Evolutionary conservation across 1,140 invertebrate genomes (phyloP), one percentile per base, ranked within the genome.

Genomic region (Ceratoteleas bidentatus): DNA sequence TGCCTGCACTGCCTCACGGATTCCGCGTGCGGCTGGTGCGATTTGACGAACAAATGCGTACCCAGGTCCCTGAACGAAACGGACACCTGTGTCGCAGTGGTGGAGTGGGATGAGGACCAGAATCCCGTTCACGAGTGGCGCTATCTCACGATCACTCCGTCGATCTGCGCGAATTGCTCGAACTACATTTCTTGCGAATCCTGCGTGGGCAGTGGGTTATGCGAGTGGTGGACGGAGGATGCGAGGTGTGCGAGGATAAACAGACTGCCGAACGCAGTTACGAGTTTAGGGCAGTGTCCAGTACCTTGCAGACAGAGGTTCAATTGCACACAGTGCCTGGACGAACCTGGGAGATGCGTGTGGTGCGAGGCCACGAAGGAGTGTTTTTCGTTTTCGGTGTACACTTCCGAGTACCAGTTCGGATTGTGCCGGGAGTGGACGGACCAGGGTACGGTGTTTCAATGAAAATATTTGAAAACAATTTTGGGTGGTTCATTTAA

Each of bases 351-450:
- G 6, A 93, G 97, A 58, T 99, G 98, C 90, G 97, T 98, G 0
- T 99, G 98, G 98, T 99, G 98, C 87, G 96, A 98, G 85, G 95
- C 97, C 40, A 97, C 96, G 0, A 92, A 95, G 47, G 96, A 97
- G 86, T 99, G 98, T 88, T 98, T 99, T 87, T 96, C 96, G 45
- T 99, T 99, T 91, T 96, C 96, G 0, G 96, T 98, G 4, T 99
- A 99, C 88, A 98, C 97, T 0, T 97, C 97, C 66, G 96, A 97
- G 84, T 98, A 97, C 91, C 96, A 97, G 83, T 98, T 97, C 90
- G 97, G 97, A 0, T 92, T 96, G 69, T 99, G 98, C 86, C 93
- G 96, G 5, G 96, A 97, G 86, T 99, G 98, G 97, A 93, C 98
- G 43, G 97, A 99, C 91, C 95, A 96, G 85, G 81, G 81, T 83